A percentile compares a stretch with the other conserved stretches of the same genome.
These are phyloP conservation scores for Drosophila nigritarsus DNA, from an alignment of 2,888 invertebrate species.

Conservation along the genomic window DNA sequence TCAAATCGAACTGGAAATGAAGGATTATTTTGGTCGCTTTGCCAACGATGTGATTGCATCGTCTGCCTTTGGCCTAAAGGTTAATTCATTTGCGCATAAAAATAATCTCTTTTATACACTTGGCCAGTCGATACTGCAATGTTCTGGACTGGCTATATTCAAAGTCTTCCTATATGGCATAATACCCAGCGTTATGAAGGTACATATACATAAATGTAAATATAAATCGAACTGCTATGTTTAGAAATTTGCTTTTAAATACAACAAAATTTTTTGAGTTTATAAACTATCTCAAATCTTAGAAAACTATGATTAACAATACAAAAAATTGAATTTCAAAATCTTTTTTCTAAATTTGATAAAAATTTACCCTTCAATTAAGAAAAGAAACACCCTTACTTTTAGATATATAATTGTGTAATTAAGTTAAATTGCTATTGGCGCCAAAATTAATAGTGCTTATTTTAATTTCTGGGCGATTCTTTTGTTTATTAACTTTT, in stretches of 20 bases:
- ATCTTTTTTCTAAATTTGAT: too few relatives aligned
- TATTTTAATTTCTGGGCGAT: neutral
- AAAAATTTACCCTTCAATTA: neutral
- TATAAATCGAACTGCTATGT: neutral
- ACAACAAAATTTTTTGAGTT: neutral
- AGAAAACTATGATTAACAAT: neutral
- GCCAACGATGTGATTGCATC: constrained; percentile 85
- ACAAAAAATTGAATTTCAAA: neutral
- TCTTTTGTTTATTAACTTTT: neutral
- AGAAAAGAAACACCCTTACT: neutral
- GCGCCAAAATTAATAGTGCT: neutral
- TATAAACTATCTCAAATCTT: neutral
- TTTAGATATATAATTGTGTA: neutral
- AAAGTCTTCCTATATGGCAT: constrained; percentile 68
- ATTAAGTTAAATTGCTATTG: neutral
- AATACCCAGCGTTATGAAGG: constrained; percentile 71
- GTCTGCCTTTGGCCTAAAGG: constrained; percentile 85
- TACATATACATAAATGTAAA: constrained; percentile 21
- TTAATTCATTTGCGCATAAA: constrained; percentile 86
- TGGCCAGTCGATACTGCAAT: constrained; percentile 85
- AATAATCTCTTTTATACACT: constrained; percentile 86
- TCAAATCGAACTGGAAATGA: constrained; percentile 81
- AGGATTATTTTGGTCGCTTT: constrained; percentile 80
- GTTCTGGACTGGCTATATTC: constrained; percentile 63
- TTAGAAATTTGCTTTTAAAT: too few relatives aligned